These are phyloP conservation scores for Agelas oroides DNA, from an alignment of 37 sponge, comb jelly and placozoan species.

Conservation along the genomic window DNA sequence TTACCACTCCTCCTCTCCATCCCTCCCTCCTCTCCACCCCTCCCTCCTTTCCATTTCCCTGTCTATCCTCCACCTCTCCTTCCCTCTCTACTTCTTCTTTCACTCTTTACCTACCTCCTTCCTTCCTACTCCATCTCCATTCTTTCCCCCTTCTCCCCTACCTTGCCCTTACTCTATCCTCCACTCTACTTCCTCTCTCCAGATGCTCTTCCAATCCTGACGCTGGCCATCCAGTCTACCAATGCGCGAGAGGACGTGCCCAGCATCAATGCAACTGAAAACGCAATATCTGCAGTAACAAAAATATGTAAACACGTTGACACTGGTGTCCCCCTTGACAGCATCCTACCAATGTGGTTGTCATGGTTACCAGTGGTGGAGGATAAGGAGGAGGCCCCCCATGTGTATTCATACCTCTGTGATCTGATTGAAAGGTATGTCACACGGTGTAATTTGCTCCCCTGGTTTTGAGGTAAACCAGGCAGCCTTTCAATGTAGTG, in stretches of 20 bases:
- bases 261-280: slow-evolving; percentile 89
- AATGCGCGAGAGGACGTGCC: slow-evolving; percentile 58
- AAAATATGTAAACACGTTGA: slow-evolving; percentile 94
- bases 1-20: background rate
- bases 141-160: no score
- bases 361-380: slow-evolving; percentile 97
- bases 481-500: no score
- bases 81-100: no score
- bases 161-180: no score
- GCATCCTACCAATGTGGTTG: slow-evolving; percentile 86
- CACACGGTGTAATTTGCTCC: no score
- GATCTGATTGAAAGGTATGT: slow-evolving; percentile 90
- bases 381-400: slow-evolving; percentile 94
- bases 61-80: no score
- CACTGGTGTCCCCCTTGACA: slow-evolving; percentile 80
- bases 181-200: background rate
- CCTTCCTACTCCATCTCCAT: no score
- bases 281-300: slow-evolving; percentile 96
- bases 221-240: slow-evolving; percentile 59
- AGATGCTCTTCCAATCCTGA: slow-evolving; percentile 87
- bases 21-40: background rate
- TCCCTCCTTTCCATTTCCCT: background rate
- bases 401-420: slow-evolving; percentile 93
- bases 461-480: no score
- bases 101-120: no score